A percentile compares a stretch with the other conserved stretches of the same genome.
Evolutionary conservation across 2,888 invertebrate genomes (phyloP).

Genomic region (Apoda limacodes): DNA sequence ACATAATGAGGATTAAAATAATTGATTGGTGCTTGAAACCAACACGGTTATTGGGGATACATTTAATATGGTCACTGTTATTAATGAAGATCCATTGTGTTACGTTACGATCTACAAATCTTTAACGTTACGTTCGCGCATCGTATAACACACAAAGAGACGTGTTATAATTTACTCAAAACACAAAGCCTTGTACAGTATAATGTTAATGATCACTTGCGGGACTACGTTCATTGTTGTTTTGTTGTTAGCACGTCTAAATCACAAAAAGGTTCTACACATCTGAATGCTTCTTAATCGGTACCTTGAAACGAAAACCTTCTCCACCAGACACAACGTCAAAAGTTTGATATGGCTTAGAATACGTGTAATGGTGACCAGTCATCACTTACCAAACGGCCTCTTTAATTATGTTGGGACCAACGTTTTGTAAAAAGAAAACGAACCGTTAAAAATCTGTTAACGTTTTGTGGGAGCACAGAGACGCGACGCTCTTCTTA

Average conservation of each 20-base stretch:
- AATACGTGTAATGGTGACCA: conserved; percentile 49
- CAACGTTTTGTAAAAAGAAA: conserved; percentile 49
- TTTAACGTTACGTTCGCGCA: conserved; percentile 37
- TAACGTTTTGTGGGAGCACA: conserved; percentile 55
- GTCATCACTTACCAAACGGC: conserved; percentile 51
- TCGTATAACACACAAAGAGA: conserved; percentile 53
- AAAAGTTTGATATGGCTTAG: conserved; percentile 41
- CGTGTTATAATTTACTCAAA: conserved; percentile 70
- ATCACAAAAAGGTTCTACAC: conserved; percentile 54
- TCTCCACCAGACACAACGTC: conserved; percentile 36
- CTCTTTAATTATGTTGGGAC: conserved; percentile 56
- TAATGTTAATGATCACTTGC: conserved; percentile 68
- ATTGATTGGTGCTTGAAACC: conserved; percentile 31
- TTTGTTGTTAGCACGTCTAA: conserved; percentile 64
- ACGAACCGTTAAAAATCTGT: conserved; percentile 57
- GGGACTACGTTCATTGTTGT: conserved; percentile 58
- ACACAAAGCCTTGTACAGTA: conserved; percentile 66
- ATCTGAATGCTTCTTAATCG: conserved; percentile 60
- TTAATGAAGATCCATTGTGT: conserved; percentile 58
- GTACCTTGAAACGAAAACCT: conserved; percentile 42
- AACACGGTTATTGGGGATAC: conserved; percentile 34
- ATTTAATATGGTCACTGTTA: conserved; percentile 57
- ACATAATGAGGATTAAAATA: conserved; percentile 32
- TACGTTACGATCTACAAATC: conserved; percentile 33
- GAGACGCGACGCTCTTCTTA: conserved; percentile 39